A percentile compares a stretch with the other conserved stretches of the same genome.
Conservation (phyloP, 2,797 vertebrate species). For the Oreochromis grahami region DNA sequence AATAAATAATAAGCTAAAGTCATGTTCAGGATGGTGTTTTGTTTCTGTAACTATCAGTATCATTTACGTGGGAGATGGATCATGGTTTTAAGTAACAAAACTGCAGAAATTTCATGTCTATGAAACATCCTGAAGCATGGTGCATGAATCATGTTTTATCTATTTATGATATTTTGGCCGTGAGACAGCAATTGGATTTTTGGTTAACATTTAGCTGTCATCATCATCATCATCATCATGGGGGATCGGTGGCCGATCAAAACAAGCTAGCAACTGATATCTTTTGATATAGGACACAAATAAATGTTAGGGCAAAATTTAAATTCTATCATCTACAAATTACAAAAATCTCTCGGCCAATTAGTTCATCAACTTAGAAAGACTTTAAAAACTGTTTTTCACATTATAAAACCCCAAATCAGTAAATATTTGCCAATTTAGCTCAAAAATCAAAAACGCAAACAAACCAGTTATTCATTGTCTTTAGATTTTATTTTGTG, state of each 20-base stretch:
- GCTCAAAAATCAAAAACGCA: not conserved
- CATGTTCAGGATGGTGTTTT: not conserved
- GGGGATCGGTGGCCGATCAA: not conserved
- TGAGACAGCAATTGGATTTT: not conserved
- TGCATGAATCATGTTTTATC: not conserved
- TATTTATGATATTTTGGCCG: not conserved
- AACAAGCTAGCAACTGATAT: not conserved
- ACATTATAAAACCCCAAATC: not conserved
- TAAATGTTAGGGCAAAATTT: not conserved
- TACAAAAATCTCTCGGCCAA: not conserved
- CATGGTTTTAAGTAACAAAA: not conserved
- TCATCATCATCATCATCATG: not conserved
- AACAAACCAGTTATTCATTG: not conserved
- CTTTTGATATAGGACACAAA: not conserved
- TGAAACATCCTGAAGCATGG: not conserved
- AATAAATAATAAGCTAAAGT: not conserved
- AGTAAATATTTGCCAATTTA: not conserved
- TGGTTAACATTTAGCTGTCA: not conserved
- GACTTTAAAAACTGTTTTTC: not conserved
- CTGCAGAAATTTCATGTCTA: not conserved
- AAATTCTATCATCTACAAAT: not conserved
- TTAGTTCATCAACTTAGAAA: not conserved
- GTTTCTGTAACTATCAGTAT: not conserved
- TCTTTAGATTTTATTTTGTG: not conserved
- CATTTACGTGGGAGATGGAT: not conserved